A percentile compares a stretch with the other conserved stretches of the same genome.
These are phyloP conservation scores for Chrysodeixis includens DNA, from an alignment of 2,888 invertebrate genomes.

Conservation along the genomic window DNA sequence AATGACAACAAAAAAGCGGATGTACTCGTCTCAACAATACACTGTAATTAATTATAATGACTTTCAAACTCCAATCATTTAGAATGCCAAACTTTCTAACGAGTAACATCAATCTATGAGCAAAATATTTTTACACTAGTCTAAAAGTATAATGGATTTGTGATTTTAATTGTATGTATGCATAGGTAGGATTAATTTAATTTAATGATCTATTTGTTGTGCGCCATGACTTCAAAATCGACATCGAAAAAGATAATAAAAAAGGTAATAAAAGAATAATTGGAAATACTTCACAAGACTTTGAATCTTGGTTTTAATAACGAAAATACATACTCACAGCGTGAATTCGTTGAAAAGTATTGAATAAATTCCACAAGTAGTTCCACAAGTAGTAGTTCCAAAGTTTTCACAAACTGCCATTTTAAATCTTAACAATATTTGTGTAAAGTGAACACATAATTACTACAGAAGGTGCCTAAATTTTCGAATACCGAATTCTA, in stretches of 20 bases:
- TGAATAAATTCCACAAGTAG: too few species aligned
- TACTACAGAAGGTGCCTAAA: background rate
- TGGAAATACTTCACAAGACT: too few species aligned
- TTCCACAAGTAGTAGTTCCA: too few species aligned
- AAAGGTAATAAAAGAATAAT: too few species aligned
- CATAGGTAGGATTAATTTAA: background rate
- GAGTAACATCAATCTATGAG: slow-evolving; percentile 45
- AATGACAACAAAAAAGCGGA: slow-evolving; percentile 24
- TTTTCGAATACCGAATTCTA: background rate
- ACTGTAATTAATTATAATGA: slow-evolving; percentile 61
- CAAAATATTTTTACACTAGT: slow-evolving; percentile 57
- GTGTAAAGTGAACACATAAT: background rate
- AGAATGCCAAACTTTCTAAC: slow-evolving; percentile 54
- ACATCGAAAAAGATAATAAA: too few species aligned
- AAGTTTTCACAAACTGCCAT: too few species aligned
- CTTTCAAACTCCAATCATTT: slow-evolving; percentile 50
- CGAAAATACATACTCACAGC: too few species aligned
- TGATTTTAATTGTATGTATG: slow-evolving; percentile 26
- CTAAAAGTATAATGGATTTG: slow-evolving; percentile 34
- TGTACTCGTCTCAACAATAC: slow-evolving; percentile 46
- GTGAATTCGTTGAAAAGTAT: too few species aligned
- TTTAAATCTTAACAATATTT: background rate
- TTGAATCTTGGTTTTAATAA: too few species aligned
- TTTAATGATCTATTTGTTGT: background rate
- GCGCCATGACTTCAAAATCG: too few species aligned